These are phyloP conservation scores for Smittia aterrima DNA, from an alignment of 2,888 invertebrate genomes.

Conservation along the genomic window DNA sequence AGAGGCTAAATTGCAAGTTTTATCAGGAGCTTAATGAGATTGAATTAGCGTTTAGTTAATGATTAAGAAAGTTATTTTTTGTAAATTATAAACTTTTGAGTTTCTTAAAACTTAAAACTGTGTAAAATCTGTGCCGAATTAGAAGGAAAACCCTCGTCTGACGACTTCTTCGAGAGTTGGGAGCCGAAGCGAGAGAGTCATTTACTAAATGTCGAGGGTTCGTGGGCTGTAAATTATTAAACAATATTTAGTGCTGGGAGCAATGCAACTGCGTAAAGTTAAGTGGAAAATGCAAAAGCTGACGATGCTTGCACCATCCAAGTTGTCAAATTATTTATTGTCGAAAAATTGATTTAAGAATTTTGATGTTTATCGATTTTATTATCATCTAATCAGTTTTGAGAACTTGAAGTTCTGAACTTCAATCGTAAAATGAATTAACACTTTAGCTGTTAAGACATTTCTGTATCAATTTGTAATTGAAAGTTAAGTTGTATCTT, in stretches of 20 bases:
- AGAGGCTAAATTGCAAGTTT: slow-evolving; percentile 37
- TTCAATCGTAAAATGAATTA: not conserved
- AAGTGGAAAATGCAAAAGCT: not conserved
- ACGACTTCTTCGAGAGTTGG: not conserved
- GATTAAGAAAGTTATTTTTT: not conserved
- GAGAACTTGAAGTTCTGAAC: no score
- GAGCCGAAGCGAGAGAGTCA: not conserved
- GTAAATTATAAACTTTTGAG: not conserved
- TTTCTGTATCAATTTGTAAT: not conserved
- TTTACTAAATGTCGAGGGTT: not conserved
- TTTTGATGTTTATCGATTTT: not conserved
- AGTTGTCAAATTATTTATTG: not conserved
- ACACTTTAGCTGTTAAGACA: not conserved
- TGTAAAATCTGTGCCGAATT: slow-evolving; percentile 32
- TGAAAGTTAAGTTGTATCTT: not conserved
- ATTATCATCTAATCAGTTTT: no score
- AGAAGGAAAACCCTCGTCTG: not conserved
- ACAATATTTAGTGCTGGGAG: not conserved
- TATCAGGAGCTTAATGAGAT: slow-evolving; percentile 42
- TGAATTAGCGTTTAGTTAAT: slow-evolving; percentile 7
- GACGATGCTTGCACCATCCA: not conserved
- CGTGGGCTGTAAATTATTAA: slow-evolving; percentile 27
- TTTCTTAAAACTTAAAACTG: slow-evolving; percentile 21
- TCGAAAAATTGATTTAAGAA: not conserved
- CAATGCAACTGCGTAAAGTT: slow-evolving; percentile 15